These are phyloP conservation scores for Cheirogaleus medius DNA, from an alignment of 2,113 vertebrate species.

Conservation along the genomic window DNA sequence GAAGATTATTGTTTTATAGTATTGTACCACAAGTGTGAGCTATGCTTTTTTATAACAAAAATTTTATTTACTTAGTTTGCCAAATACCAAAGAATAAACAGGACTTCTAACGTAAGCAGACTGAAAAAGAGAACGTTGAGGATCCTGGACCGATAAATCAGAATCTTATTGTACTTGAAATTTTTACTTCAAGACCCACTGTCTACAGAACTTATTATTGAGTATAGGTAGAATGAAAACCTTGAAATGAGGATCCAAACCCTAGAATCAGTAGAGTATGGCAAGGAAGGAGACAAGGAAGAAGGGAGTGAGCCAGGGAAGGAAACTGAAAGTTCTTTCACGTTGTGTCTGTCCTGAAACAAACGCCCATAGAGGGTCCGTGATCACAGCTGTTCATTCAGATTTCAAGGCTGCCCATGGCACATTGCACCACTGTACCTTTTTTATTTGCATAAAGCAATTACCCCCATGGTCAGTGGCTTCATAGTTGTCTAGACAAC, in stretches of 20 bases:
- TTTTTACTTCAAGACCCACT: not conserved
- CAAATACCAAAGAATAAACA: not conserved
- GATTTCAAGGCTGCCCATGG: conserved; percentile 83
- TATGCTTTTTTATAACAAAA: not conserved
- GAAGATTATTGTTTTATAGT: conserved; percentile 20
- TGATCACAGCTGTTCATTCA: conserved; percentile 55
- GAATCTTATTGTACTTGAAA: not conserved
- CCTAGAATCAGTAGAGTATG: not conserved
- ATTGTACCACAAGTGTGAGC: not conserved
- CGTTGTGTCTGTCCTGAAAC: not conserved
- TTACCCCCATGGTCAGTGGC: conserved; percentile 88
- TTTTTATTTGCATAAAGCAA: conserved; percentile 94
- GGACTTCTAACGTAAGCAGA: not conserved
- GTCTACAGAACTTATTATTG: not conserved
- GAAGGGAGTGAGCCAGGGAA: not conserved
- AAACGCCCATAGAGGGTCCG: not conserved
- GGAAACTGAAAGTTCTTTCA: not conserved
- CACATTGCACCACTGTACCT: conserved; percentile 85
- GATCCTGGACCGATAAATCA: not conserved
- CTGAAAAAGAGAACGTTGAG: not conserved
- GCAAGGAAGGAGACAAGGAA: not conserved
- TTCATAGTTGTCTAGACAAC: conserved; percentile 95
- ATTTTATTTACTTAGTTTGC: not conserved
- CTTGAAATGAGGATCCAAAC: not conserved
- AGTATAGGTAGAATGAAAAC: not conserved